phyloP scores from a whole-genome alignment of 2,113 vertebrate species.

The Austrofundulus limnaeus region DNA sequence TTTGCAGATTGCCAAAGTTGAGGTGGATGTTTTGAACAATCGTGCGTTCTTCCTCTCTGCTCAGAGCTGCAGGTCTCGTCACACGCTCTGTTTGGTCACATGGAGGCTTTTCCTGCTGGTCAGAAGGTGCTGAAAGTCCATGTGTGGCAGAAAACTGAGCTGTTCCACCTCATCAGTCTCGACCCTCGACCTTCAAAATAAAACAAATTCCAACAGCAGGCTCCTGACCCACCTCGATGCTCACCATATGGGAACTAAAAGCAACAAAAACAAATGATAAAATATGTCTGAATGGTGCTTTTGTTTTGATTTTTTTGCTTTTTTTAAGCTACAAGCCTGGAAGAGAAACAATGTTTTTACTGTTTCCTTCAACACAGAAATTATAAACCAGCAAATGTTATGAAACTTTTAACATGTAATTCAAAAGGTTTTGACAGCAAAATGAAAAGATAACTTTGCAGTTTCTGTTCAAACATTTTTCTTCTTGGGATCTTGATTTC shows the following conservation, averaged over 20 bases:
- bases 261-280: neutral
- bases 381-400: slow-evolving; percentile 3
- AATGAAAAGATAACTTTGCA: no score
- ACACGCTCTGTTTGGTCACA: slow-evolving; percentile 39
- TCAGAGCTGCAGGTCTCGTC: slow-evolving; percentile 14
- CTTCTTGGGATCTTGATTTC: no score
- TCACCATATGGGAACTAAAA: slow-evolving; percentile 33
- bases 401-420: no score
- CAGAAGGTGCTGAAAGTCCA: neutral
- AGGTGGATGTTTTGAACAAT: neutral
- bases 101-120: slow-evolving; percentile 12
- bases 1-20: no score
- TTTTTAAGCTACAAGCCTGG: slow-evolving; percentile 5
- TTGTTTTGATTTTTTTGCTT: slow-evolving; percentile 44
- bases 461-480: no score
- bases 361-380: neutral
- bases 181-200: slow-evolving; percentile 32
- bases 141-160: slow-evolving; percentile 1
- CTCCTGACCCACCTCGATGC: neutral
- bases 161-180: slow-evolving; percentile 18
- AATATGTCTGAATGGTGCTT: slow-evolving; percentile 32
- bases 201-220: neutral
- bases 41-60: neutral
- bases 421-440: neutral
- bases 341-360: slow-evolving; percentile 8